A percentile compares a stretch with the other conserved stretches of the same genome.
Evolutionary conservation across 2,797 vertebrate genomes (phyloP).

Genomic region (Parambassis ranga): DNA sequence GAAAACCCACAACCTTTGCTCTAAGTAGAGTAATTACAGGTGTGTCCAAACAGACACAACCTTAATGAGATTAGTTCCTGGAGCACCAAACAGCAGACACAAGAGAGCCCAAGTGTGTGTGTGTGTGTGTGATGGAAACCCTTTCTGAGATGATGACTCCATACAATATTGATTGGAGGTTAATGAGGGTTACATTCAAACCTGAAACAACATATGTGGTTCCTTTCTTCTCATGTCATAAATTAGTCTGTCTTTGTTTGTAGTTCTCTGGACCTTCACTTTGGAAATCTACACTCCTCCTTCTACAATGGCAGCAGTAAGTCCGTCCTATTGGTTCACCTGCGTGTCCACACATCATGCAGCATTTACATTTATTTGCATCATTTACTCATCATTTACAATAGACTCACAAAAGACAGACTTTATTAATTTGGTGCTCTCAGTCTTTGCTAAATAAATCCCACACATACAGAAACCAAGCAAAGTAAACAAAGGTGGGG

Average conservation of each 20-base stretch:
- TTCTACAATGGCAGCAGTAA: slow-evolving; percentile 82
- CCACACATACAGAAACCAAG: no score
- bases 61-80: slow-evolving; percentile 31
- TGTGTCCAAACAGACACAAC: slow-evolving; percentile 44
- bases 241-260: not conserved
- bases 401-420: no score
- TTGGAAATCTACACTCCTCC: slow-evolving; percentile 28
- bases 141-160: slow-evolving; percentile 26
- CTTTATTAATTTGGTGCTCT: no score
- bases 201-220: not conserved
- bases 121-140: slow-evolving; percentile 29
- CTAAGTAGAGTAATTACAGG: slow-evolving; percentile 51
- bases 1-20: not conserved
- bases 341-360: not conserved
- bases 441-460: no score
- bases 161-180: slow-evolving; percentile 61
- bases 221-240: not conserved
- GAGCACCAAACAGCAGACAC: not conserved
- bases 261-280: slow-evolving; percentile 48
- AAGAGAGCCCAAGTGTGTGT: not conserved
- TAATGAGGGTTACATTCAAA: slow-evolving; percentile 26
- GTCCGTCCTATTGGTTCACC: slow-evolving; percentile 22
- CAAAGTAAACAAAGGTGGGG: no score
- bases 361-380: slow-evolving; percentile 40
- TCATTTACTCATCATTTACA: no score